Conservation (phyloP, 2,113 vertebrate genomes). For the Cheirogaleus medius region DNA sequence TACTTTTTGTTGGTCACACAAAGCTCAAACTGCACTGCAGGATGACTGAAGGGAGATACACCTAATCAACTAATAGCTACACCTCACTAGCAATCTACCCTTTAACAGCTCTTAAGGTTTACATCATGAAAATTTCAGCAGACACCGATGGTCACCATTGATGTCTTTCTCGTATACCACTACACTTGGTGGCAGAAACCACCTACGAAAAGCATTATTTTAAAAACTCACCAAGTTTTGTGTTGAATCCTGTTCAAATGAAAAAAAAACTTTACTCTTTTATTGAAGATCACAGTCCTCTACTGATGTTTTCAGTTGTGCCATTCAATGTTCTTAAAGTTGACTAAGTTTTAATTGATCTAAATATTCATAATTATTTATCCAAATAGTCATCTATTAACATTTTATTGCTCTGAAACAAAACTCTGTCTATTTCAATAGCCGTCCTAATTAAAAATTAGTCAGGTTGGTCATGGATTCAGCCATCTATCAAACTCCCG, state of each 20-base stretch:
- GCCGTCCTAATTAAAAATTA: slow-evolving; percentile 53
- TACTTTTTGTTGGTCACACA: background rate
- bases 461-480: slow-evolving; percentile 1
- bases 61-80: background rate
- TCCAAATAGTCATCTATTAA: background rate
- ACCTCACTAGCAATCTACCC: background rate
- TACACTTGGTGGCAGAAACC: background rate
- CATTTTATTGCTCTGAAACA: slow-evolving; percentile 51
- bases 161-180: background rate
- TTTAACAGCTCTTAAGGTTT: background rate
- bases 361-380: slow-evolving; percentile 55
- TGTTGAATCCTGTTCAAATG: background rate
- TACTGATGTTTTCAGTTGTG: background rate
- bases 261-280: background rate
- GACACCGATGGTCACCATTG: background rate
- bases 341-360: slow-evolving; percentile 57
- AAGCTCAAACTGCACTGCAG: background rate
- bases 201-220: background rate
- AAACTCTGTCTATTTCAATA: slow-evolving; percentile 46
- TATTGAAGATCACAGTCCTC: background rate
- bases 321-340: slow-evolving; percentile 37
- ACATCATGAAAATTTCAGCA: background rate
- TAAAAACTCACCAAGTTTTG: slow-evolving; percentile 15
- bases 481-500: slow-evolving; percentile 35
- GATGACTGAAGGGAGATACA: background rate